A percentile compares a stretch with the other conserved stretches of the same genome.
These are phyloP conservation scores for Frankliniella fusca DNA, from an alignment of 2,888 invertebrate genomes.

Conservation along the genomic window DNA sequence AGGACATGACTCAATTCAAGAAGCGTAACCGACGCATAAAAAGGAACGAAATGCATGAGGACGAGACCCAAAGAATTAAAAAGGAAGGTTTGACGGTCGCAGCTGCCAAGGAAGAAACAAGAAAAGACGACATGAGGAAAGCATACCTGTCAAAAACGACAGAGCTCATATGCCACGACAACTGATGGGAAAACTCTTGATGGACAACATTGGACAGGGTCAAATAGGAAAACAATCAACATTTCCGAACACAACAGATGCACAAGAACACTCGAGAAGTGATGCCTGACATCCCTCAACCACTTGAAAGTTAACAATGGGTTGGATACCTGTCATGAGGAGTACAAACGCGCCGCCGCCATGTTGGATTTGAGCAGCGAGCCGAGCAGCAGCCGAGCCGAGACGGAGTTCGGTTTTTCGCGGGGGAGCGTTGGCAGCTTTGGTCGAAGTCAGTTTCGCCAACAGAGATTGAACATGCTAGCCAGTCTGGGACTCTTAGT, in stretches of 20 bases:
- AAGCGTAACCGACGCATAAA: neutral
- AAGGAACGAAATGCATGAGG: neutral
- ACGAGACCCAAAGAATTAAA: neutral
- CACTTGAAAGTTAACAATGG: slow-evolving; percentile 9
- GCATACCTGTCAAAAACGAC: slow-evolving; percentile 7
- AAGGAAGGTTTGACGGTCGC: neutral
- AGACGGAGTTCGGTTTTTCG: neutral
- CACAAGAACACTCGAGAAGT: neutral
- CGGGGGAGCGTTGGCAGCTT: too few relatives aligned
- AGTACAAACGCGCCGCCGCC: slow-evolving; percentile 17
- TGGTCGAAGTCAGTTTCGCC: too few relatives aligned
- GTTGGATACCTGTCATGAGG: slow-evolving; percentile 12
- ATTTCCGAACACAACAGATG: neutral
- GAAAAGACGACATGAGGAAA: neutral
- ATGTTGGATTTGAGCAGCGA: slow-evolving; percentile 3
- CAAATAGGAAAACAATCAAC: neutral
- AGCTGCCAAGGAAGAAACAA: neutral
- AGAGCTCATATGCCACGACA: neutral
- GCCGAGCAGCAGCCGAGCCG: too few relatives aligned
- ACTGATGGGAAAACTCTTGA: neutral
- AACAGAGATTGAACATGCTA: too few relatives aligned
- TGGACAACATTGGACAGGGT: neutral
- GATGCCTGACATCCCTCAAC: neutral
- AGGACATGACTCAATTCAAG: neutral
- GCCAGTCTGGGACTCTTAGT: too few relatives aligned